Conservation (phyloP, 2,888 invertebrate genomes). For the Melieria omissa region DNA sequence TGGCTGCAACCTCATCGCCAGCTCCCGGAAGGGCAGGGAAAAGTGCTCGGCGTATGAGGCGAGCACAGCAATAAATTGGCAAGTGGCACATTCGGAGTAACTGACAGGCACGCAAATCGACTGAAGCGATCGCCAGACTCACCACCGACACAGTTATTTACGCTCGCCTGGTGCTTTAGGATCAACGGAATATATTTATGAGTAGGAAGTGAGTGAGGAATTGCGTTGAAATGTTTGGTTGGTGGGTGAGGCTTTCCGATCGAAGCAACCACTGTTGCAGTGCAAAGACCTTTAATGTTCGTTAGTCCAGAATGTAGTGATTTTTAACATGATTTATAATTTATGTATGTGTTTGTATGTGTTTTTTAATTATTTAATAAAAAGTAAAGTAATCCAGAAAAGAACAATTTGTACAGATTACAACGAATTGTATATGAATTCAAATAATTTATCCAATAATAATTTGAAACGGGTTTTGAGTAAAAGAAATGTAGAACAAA, state of each 20-base stretch:
- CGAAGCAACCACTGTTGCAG: background rate
- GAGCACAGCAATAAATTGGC: slow-evolving; percentile 35
- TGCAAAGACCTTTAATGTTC: slow-evolving; percentile 27
- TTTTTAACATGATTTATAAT: no score
- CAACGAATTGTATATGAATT: no score
- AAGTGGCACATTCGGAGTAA: slow-evolving; percentile 51
- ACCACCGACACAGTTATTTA: background rate
- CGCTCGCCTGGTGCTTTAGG: background rate
- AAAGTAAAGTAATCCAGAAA: no score
- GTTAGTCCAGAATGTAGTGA: no score
- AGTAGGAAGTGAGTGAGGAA: background rate
- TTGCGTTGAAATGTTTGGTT: background rate
- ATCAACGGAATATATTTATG: background rate
- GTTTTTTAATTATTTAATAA: no score
- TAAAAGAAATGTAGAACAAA: no score
- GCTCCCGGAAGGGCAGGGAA: slow-evolving; percentile 27
- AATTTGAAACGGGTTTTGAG: no score
- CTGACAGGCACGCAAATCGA: slow-evolving; percentile 59
- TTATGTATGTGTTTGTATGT: no score
- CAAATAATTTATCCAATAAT: no score
- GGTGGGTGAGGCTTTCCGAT: no score
- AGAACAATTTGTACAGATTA: no score
- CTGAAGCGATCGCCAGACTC: background rate
- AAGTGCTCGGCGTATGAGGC: background rate
- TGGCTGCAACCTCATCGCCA: slow-evolving; percentile 14